These are phyloP conservation scores for Calliphora vicina DNA, from an alignment of 1,140 invertebrate genomes.

Conservation along the genomic window DNA sequence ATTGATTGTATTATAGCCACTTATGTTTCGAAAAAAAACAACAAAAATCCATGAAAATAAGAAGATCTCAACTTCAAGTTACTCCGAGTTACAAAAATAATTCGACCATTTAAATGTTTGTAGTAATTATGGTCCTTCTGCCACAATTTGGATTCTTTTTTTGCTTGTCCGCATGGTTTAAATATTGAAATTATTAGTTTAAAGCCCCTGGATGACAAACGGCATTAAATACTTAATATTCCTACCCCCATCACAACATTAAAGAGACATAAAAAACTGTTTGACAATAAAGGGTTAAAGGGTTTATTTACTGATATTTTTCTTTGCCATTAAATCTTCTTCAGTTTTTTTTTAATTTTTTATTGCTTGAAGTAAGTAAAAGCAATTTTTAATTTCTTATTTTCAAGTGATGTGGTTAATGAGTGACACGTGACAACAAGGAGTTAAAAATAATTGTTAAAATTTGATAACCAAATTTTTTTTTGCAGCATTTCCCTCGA, in stretches of 20 bases:
- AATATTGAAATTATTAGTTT: not conserved
- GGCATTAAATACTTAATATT: too few relatives aligned
- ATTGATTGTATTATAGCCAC: too few relatives aligned
- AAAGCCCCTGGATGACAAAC: not conserved
- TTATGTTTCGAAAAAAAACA: too few relatives aligned
- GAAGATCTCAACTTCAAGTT: too few relatives aligned
- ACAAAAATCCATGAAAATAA: too few relatives aligned
- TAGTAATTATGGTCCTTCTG: too few relatives aligned
- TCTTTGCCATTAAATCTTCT: not conserved
- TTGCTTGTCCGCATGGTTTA: too few relatives aligned
- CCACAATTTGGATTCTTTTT: too few relatives aligned
- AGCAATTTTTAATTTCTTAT: constrained; percentile 38
- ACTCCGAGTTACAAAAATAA: too few relatives aligned
- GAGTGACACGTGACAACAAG: constrained; percentile 56
- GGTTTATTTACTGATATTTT: not conserved
- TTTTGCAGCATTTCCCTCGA: not conserved
- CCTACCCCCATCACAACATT: too few relatives aligned
- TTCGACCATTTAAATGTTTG: too few relatives aligned
- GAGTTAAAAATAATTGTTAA: not conserved
- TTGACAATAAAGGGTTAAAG: not conserved
- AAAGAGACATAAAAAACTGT: not conserved
- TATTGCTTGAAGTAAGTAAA: constrained; percentile 33
- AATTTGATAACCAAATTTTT: too few relatives aligned
- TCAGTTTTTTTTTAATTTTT: not conserved
- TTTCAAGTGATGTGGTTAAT: constrained; percentile 62